phyloP scores from a whole-genome alignment of 64 coral and sea anemone genomes.

The Pachyseris speciosa region DNA sequence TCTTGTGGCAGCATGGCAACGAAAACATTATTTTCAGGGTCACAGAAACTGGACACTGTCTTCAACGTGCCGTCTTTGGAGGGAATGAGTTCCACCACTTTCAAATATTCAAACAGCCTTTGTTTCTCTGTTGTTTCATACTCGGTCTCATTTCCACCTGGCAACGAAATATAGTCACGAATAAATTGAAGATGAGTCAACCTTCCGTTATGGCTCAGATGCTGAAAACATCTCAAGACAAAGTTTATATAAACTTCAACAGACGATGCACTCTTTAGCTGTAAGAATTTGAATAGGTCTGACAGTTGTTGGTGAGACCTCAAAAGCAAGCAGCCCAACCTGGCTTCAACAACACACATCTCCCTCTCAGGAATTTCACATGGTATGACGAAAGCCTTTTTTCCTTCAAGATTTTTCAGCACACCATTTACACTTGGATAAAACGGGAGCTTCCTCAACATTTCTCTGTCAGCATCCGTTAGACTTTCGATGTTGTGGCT shows the following conservation, averaged over 20 bases:
- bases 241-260: constrained; percentile 27
- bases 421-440: constrained; percentile 14
- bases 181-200: constrained; percentile 39
- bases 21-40: constrained; percentile 52
- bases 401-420: neutral
- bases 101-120: neutral
- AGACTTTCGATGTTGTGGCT: neutral
- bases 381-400: constrained; percentile 31
- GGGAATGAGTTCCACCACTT: constrained; percentile 13
- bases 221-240: constrained; percentile 32
- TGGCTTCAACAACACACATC: constrained; percentile 35
- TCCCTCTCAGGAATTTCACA: constrained; percentile 24
- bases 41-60: constrained; percentile 29
- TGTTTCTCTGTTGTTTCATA: neutral
- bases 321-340: constrained; percentile 12
- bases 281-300: constrained; percentile 40
- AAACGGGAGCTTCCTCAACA: constrained; percentile 46
- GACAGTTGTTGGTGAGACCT: neutral
- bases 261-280: neutral
- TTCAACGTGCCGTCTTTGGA: neutral
- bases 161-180: neutral
- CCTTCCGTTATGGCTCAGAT: constrained; percentile 16
- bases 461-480: neutral
- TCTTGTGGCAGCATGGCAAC: constrained; percentile 26
- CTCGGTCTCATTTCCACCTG: neutral